Base-by-base conservation (phyloP, 1,140 invertebrate genomes). In the Arion vulgaris region DNA sequence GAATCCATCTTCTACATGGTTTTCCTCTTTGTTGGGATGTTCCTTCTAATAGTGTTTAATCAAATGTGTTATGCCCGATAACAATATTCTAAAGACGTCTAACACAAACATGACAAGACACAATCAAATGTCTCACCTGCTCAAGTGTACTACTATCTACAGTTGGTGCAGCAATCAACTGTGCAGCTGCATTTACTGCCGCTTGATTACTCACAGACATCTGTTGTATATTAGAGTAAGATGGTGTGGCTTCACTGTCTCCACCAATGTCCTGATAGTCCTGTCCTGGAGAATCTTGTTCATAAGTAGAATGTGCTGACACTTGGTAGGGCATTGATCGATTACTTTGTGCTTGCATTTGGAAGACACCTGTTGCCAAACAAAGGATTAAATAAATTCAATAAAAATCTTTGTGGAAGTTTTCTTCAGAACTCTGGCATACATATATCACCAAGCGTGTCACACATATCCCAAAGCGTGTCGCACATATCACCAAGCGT, bases 91-190 rank as follows among this genome's bases (percentile, higher is more conserved):
- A n/a, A n/a, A n/a, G n/a, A n/a, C n/a, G n/a, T n/a, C n/a, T n/a
- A n/a, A n/a, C n/a, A n/a, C n/a, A n/a, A n/a, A n/a, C n/a, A n/a
- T n/a, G n/a, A n/a, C n/a, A n/a, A n/a, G n/a, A n/a, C n/a, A n/a
- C n/a, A n/a, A 5, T 79, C 34, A 0, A 1, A 34, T 68, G n/a
- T 41, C 73, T 78, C 39, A 75, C 82, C 81, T 86, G 85, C 32
- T 83, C 84, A 1, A 89, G 68, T 9, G 88, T 85, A 28, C 87
- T 89, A 71, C 88, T 89, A 79, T 88, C 88, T 11, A 88, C 87
- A 26, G 84, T 80, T 13, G 86, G 85, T 1, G 84, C 85, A n/a
- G 82, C 62, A 39, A 89, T 87, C 13, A 87, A 78, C 72, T 86
- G 86, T 19, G 80, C 85, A 66, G 84, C 83, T 26, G 74, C 79